Conservation (phyloP, 2,888 invertebrate species). For the Saturnia pavonia region DNA sequence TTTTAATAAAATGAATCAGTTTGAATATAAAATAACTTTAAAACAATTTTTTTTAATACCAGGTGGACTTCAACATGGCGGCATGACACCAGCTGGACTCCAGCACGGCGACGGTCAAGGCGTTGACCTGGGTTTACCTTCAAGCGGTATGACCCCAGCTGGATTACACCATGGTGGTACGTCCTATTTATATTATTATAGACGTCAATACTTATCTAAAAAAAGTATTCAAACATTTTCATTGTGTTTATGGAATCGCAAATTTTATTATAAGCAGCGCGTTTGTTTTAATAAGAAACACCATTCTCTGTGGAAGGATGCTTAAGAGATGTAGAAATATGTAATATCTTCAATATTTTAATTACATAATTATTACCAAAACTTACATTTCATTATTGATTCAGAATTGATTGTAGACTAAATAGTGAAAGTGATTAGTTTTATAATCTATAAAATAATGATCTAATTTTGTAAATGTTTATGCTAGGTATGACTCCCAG, state of each 20-base stretch:
- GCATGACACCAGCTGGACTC: conserved; percentile 49
- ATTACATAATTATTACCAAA: no score
- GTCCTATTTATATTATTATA: neutral
- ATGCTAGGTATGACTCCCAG: conserved; percentile 42
- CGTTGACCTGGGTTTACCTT: conserved; percentile 32
- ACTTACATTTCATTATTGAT: neutral
- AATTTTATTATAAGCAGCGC: neutral
- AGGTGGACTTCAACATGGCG: conserved; percentile 66
- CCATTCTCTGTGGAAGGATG: no score
- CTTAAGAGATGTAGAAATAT: no score
- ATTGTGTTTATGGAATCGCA: no score
- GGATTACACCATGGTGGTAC: conserved; percentile 34
- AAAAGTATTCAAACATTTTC: conserved; percentile 22
- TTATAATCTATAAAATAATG: neutral
- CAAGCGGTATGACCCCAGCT: conserved; percentile 52
- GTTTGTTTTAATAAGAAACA: neutral
- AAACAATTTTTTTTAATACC: neutral
- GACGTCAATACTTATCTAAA: no score
- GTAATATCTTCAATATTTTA: no score
- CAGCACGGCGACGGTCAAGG: conserved; percentile 46
- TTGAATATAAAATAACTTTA: no score
- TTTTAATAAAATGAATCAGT: no score
- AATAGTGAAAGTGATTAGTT: neutral
- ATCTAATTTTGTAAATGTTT: neutral
- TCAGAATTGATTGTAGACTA: neutral